phyloP scores from a whole-genome alignment of 2,888 invertebrate genomes.

The Drosophila mimica region DNA sequence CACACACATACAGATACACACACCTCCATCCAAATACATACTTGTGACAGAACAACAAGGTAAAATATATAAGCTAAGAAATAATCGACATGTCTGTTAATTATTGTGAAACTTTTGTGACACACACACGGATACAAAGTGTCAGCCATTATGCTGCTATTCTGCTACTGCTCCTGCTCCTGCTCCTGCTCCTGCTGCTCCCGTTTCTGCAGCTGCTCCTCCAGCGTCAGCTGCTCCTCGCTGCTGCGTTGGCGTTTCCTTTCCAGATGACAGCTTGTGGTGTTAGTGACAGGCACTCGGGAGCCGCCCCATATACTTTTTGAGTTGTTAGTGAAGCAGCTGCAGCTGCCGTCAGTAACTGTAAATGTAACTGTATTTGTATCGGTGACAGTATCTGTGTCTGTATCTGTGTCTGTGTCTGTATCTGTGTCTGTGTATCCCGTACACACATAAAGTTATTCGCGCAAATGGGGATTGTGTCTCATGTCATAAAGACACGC shows the following conservation, averaged over 20 bases:
- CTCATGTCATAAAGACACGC: slow-evolving; percentile 79
- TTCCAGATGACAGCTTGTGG: slow-evolving; percentile 68
- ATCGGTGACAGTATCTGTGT: slow-evolving; percentile 12
- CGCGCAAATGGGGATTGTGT: slow-evolving; percentile 61
- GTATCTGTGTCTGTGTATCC: background rate
- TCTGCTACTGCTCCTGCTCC: slow-evolving; percentile 10
- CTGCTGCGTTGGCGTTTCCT: slow-evolving; percentile 59
- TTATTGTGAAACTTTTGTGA: slow-evolving; percentile 75
- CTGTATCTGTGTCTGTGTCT: slow-evolving; percentile 15
- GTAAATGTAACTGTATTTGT: slow-evolving; percentile 17
- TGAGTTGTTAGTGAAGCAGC: slow-evolving; percentile 44
- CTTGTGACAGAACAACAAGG: slow-evolving; percentile 60
- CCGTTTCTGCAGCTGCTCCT: background rate
- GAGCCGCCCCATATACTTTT: slow-evolving; percentile 9
- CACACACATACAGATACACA: slow-evolving; percentile 16
- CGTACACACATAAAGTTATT: slow-evolving; percentile 57
- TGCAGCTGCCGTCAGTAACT: slow-evolving; percentile 26
- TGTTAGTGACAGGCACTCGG: slow-evolving; percentile 56
- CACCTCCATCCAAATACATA: slow-evolving; percentile 5
- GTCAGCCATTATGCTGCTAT: slow-evolving; percentile 41
- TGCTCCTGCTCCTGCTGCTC: slow-evolving; percentile 1
- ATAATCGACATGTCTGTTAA: slow-evolving; percentile 80
- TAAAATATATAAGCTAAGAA: slow-evolving; percentile 72
- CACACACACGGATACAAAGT: slow-evolving; percentile 56
- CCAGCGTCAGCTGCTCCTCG: slow-evolving; percentile 15